Evolutionary conservation across 2,113 vertebrate genomes (phyloP), one percentile per base, ranked within the genome.

Genomic region (Semnornis frantzii): DNA sequence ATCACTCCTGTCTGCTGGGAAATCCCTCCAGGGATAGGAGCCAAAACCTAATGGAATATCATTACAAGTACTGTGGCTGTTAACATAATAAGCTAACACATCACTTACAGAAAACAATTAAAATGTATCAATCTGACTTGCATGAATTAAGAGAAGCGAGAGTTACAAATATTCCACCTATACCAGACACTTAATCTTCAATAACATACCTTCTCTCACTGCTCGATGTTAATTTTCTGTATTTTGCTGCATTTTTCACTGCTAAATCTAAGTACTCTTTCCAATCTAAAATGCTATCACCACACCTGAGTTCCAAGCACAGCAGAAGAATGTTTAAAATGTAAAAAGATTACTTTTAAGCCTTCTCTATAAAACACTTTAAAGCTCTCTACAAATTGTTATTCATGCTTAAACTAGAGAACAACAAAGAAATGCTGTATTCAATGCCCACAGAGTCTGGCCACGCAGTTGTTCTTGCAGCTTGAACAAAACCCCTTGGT

Each of bases 1-100:
- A 99, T 99, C 89, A 99, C 99, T 83, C 99, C 99, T 5, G 99
- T 98, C 95, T 99, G 99, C 97, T 99, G 99, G 48, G 99, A 95
- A 86, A 99, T 98, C 21, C 98, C 98, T 96, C 99, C 99, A 93
- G 99, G 99, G 81, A 99, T 97, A 91, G 99, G 99, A 93, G 98
- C 96, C 96, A 99, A 96, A 82, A 99, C 99, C 99, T 99, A 95
- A 65, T 30, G 92, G 64, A 97, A 95, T 33, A 94, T 17, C 63
- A 84, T 30, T 27, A 10, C 46, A 94, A 96, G 46, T 87, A 52
- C 37, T 66, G 44, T 37, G 66, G 44, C 37, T 88, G 58, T 37
- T 71, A 68, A 75, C 0, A 0, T 9, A 59, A 87, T 64, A 80
- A 8, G 57, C 28, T 15, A 60, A 18, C 46, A 75, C 10, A 85